Base-by-base conservation (phyloP, 2,797 vertebrate species). In the Notoglanidium macrostoma region DNA sequence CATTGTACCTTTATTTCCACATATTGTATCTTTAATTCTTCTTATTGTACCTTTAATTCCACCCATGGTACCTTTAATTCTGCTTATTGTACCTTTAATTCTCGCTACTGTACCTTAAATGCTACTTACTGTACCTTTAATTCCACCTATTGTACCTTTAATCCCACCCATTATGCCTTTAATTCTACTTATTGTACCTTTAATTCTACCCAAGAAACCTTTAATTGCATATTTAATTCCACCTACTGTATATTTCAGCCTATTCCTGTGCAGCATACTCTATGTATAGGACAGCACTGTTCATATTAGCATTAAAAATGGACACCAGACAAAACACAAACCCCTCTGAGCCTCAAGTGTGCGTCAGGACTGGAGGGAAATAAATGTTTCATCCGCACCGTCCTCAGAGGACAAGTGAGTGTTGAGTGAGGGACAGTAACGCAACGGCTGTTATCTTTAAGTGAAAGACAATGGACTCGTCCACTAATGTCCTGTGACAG, bases 331-430 rank as follows among this genome's bases (percentile, higher is more conserved):
- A 86, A 40, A 44, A 54, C 49, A 77, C 61, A 57, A 23, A 68
- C 8, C 40, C 26, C 21, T n/a, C 19, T 21, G 40, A 74, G n/a
- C 44, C 78, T 44, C 23, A 8, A 26, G 61, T 59, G 46, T 55
- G 46, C 23, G 61, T 51, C 19, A 15, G 15, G 82, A 40, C 5
- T 86, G 90, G 90, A 91, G 91, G 87, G 84, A 59, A 88, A 89
- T 91, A 86, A 86, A 89, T 88, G 68, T 88, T 91, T 91, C 44
- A 91, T 89, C 86, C 23, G 49, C 4, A n/a, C 61, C 55, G n/a
- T 86, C 87, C 78, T 86, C 76, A 79, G 81, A 88, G 93, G 91
- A 93, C 89, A 91, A 93, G 94, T 93, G 74, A 68, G 84, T 93
- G 90, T 93, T 94, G 93, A 94, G 88, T 91, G 86, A 88, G 90